phyloP scores from a whole-genome alignment of 2,113 vertebrate genomes.

The Oophaga pumilio region DNA sequence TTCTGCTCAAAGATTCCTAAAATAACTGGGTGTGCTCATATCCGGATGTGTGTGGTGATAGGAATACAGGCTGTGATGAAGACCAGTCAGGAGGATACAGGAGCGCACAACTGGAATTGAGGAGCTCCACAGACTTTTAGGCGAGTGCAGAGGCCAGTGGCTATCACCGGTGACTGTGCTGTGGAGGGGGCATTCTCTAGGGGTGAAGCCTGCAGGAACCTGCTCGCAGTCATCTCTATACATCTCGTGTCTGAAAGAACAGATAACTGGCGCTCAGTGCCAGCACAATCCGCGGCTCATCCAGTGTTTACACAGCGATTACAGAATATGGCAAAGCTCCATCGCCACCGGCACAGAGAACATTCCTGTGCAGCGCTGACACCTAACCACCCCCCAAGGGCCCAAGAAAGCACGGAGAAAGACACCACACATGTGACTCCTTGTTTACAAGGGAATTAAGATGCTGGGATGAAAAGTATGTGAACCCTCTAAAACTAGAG shows the following conservation, averaged over 20 bases:
- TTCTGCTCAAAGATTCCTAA: no score
- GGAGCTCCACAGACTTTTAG: no score
- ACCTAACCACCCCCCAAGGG: neutral
- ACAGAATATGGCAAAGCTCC: conserved; percentile 30
- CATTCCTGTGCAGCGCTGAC: conserved; percentile 28
- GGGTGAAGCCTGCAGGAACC: conserved; percentile 20
- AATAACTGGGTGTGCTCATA: no score
- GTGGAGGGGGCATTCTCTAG: conserved; percentile 1
- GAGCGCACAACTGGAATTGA: no score
- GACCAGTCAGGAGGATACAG: no score
- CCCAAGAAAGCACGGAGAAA: neutral
- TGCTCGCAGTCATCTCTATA: neutral
- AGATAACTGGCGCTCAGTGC: conserved; percentile 1
- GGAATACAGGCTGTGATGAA: no score
- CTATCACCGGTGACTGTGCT: neutral
- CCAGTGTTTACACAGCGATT: conserved; percentile 43
- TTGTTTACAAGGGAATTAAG: neutral
- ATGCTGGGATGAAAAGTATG: neutral
- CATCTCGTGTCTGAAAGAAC: conserved; percentile 40
- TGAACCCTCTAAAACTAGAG: neutral
- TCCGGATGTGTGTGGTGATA: no score
- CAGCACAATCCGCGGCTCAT: conserved; percentile 35
- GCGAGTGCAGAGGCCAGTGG: neutral
- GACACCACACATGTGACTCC: neutral
- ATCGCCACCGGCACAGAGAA: conserved; percentile 25